A percentile compares a stretch with the other conserved stretches of the same genome.
These are phyloP conservation scores for Gallinago solitaria DNA, from an alignment of 2,797 vertebrate genomes.

Conservation along the genomic window DNA sequence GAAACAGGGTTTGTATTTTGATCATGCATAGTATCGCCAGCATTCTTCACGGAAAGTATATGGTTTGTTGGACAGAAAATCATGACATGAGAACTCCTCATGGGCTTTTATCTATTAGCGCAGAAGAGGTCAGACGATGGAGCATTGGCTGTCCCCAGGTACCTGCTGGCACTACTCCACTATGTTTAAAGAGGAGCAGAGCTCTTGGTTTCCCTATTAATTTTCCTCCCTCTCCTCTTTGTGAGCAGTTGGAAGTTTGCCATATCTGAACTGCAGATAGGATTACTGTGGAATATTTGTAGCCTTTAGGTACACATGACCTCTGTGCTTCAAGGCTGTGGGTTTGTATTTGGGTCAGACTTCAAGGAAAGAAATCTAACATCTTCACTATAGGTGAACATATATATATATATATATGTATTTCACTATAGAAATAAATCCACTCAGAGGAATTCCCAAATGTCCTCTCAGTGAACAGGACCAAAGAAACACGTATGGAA, in stretches of 20 bases:
- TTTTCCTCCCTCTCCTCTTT: neutral
- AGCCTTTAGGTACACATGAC: neutral
- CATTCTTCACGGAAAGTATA: neutral
- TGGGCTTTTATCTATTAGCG: neutral
- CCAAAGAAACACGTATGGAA: neutral
- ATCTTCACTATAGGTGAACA: neutral
- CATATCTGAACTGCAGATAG: neutral
- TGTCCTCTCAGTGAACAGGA: neutral
- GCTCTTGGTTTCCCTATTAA: neutral
- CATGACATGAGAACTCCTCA: neutral
- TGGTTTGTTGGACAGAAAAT: neutral
- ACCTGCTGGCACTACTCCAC: neutral
- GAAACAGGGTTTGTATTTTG: neutral
- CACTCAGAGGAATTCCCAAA: neutral
- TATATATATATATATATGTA: no score
- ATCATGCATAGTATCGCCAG: fast-evolving
- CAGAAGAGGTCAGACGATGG: neutral
- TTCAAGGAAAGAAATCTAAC: neutral
- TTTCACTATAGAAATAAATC: neutral
- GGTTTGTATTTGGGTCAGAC: neutral
- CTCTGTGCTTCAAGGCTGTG: neutral
- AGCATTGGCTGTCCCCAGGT: neutral
- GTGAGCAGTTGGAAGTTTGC: neutral
- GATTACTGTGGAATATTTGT: neutral
- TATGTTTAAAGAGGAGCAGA: neutral